Evolutionary conservation across 2,113 vertebrate genomes (phyloP).

Genomic region (Bos taurus): DNA sequence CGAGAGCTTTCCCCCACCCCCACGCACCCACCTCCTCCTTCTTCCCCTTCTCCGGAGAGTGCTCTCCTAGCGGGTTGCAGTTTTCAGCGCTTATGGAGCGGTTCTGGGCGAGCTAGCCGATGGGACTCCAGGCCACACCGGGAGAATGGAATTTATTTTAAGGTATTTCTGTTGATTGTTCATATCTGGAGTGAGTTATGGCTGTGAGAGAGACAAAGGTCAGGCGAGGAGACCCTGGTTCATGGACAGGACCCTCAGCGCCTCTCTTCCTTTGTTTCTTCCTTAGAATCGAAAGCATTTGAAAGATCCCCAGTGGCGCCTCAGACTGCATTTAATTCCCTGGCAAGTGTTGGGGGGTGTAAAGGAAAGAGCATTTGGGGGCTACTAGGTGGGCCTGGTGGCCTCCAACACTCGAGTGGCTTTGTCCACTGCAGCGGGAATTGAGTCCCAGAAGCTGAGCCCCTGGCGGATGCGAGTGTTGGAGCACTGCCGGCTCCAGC

Average conservation of each 20-base stretch:
- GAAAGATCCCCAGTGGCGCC: slow-evolving; percentile 4
- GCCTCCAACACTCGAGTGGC: neutral
- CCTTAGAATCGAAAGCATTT: slow-evolving; percentile 52
- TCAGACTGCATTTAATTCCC: slow-evolving; percentile 49
- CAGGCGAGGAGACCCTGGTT: slow-evolving; percentile 84
- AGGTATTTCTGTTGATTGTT: slow-evolving; percentile 99
- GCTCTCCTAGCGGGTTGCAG: slow-evolving; percentile 79
- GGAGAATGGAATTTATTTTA: slow-evolving; percentile 99
- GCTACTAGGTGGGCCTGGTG: neutral
- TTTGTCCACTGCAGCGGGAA: slow-evolving; percentile 44
- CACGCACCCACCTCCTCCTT: slow-evolving; percentile 74
- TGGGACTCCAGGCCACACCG: slow-evolving; percentile 83
- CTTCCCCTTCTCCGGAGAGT: slow-evolving; percentile 78
- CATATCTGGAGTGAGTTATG: slow-evolving; percentile 95
- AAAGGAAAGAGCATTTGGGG: neutral
- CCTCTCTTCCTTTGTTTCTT: slow-evolving; percentile 83
- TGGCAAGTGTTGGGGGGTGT: slow-evolving; percentile 13
- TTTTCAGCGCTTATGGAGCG: slow-evolving; percentile 82
- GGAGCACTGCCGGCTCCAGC: neutral
- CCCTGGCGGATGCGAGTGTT: neutral
- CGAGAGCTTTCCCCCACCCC: slow-evolving; percentile 79
- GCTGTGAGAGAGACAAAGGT: slow-evolving; percentile 90
- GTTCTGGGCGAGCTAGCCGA: slow-evolving; percentile 81
- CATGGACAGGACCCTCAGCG: slow-evolving; percentile 73
- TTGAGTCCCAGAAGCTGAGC: slow-evolving; percentile 24